Evolutionary conservation across 2,888 invertebrate species (phyloP).

Genomic region (Tortricodes alternella): DNA sequence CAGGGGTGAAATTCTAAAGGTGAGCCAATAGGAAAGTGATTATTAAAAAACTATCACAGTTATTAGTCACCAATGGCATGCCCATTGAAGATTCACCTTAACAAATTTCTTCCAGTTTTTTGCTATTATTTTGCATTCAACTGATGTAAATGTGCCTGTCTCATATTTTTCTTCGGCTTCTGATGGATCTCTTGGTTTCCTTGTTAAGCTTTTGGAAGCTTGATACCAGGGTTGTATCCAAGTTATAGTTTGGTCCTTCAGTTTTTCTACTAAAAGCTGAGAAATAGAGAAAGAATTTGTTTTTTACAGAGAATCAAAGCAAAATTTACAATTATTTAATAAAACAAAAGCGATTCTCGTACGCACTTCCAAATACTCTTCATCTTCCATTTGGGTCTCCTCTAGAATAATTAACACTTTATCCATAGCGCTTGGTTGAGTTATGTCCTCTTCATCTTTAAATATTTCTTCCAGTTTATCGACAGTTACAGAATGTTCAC

Average conservation of each 20-base stretch:
- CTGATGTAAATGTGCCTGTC: slow-evolving; percentile 22
- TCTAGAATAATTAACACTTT: slow-evolving; percentile 23
- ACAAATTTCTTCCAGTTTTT: slow-evolving; percentile 34
- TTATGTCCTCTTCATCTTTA: slow-evolving; percentile 17
- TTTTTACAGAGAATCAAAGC: too few species aligned
- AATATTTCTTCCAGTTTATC: slow-evolving; percentile 4
- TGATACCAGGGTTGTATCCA: slow-evolving; percentile 36
- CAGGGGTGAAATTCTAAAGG: too few species aligned
- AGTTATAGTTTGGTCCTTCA: slow-evolving; percentile 10
- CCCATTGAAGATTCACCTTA: slow-evolving; percentile 9
- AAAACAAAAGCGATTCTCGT: too few species aligned
- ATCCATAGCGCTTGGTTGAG: slow-evolving; percentile 23
- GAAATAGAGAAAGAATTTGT: background rate
- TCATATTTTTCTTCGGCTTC: slow-evolving; percentile 2
- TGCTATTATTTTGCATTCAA: slow-evolving; percentile 25
- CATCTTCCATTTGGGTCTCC: slow-evolving; percentile 16
- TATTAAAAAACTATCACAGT: too few species aligned
- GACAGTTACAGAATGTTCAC: background rate
- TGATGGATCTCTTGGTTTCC: slow-evolving; percentile 4
- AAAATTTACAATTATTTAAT: background rate
- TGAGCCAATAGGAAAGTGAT: too few species aligned
- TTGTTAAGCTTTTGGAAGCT: slow-evolving; percentile 19
- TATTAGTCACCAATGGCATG: background rate
- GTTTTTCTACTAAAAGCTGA: slow-evolving; percentile 19
- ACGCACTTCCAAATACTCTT: slow-evolving; percentile 30